A percentile compares a stretch with the other conserved stretches of the same genome.
phyloP scores from a whole-genome alignment of 2,888 invertebrate genomes.

The Papilio elwesi region DNA sequence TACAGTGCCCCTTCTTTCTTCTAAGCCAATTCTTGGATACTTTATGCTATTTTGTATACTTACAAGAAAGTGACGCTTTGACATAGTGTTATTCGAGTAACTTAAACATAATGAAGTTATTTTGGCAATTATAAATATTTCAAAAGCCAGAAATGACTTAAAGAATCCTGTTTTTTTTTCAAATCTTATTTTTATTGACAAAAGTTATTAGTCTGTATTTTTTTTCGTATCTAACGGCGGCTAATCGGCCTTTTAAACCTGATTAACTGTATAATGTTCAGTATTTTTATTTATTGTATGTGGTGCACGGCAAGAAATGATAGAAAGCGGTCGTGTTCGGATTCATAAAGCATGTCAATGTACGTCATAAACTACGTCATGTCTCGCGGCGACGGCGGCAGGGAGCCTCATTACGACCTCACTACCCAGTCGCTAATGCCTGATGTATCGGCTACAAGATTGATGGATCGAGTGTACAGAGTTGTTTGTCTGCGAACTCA shows the following conservation, averaged over 20 bases:
- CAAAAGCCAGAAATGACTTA: no score
- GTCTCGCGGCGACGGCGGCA: constrained; percentile 40
- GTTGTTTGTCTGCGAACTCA: constrained; percentile 37
- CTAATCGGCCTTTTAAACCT: background rate
- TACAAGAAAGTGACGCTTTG: no score
- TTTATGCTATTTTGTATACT: no score
- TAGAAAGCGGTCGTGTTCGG: constrained; percentile 46
- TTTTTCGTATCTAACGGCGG: no score
- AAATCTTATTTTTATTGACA: no score
- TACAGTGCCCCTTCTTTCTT: no score
- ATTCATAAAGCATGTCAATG: constrained; percentile 46
- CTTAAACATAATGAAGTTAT: no score
- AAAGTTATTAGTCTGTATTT: no score
- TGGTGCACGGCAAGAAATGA: constrained; percentile 40
- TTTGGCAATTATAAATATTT: no score
- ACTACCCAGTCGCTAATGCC: constrained; percentile 52
- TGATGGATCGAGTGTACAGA: constrained; percentile 42
- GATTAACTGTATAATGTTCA: background rate
- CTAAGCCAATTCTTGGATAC: no score
- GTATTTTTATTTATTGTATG: background rate
- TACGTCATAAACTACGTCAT: constrained; percentile 50
- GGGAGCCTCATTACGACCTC: constrained; percentile 52
- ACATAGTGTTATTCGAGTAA: no score
- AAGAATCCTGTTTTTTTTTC: no score
- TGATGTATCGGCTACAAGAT: constrained; percentile 39